Evolutionary conservation across 2,113 vertebrate genomes (phyloP).

Genomic region (Ctenodactylus gundi): DNA sequence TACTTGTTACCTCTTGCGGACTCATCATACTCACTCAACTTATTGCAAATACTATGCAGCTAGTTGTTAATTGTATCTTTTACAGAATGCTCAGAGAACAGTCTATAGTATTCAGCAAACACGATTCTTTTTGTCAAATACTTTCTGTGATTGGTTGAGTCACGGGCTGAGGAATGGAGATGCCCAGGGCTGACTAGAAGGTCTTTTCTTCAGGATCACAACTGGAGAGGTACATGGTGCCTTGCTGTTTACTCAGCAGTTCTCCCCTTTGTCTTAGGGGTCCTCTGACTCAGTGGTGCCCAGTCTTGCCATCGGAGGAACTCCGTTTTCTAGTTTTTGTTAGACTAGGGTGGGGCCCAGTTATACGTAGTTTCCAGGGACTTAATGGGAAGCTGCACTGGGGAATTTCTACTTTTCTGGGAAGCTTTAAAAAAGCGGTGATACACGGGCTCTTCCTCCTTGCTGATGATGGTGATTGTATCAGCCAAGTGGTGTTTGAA

Average conservation of each 20-base stretch:
- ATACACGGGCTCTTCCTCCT: neutral
- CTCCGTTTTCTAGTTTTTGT: neutral
- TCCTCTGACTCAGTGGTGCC: neutral
- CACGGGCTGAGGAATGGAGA: neutral
- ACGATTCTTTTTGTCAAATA: neutral
- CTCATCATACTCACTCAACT: too few relatives aligned
- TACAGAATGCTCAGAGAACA: neutral
- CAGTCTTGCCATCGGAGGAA: too few relatives aligned
- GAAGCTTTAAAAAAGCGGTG: neutral
- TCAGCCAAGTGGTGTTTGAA: neutral
- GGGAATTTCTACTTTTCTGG: neutral
- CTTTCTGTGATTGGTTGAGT: neutral
- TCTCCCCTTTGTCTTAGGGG: neutral
- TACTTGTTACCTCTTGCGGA: neutral
- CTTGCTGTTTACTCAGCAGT: neutral
- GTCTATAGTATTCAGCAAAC: neutral
- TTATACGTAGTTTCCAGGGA: neutral
- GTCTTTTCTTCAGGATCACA: neutral
- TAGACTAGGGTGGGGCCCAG: neutral
- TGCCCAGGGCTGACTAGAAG: neutral
- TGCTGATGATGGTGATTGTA: neutral
- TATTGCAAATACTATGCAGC: neutral
- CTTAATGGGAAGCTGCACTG: too few relatives aligned
- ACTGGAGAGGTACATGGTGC: fast-evolving
- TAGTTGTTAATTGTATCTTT: neutral